Percentiles rank a stretch among this genome's conserved stretches.
phyloP scores from a whole-genome alignment of 2,797 vertebrate species.

The Tauraco hartlaubi region DNA sequence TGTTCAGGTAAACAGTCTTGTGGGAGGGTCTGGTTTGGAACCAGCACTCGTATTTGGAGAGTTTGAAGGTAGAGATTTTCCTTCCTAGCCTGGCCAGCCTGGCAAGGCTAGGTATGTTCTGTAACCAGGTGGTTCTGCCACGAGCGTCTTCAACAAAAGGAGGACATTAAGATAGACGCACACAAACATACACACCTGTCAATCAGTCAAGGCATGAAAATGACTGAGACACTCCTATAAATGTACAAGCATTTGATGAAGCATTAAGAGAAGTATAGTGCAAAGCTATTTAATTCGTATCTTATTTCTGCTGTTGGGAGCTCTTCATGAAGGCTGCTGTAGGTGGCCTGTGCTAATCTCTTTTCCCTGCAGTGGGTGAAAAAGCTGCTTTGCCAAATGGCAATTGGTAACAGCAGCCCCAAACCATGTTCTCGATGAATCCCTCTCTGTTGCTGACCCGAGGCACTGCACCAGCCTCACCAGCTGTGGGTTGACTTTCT shows the following conservation, averaged over 20 bases:
- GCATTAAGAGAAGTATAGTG: accelerated
- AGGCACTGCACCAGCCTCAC: not conserved
- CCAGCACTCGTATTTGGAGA: not conserved
- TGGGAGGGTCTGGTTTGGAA: not conserved
- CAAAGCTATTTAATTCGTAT: not conserved
- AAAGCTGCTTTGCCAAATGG: not conserved
- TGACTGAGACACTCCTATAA: not conserved
- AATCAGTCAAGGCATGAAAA: not conserved
- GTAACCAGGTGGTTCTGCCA: not conserved
- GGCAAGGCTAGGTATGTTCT: not conserved
- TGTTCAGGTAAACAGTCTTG: not conserved
- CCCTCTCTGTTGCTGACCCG: not conserved
- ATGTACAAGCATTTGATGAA: not conserved
- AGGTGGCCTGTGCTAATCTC: not conserved
- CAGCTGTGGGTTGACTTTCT: not conserved
- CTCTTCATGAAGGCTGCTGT: not conserved
- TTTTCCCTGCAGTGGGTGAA: not conserved
- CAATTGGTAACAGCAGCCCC: not conserved
- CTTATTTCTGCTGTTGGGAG: not conserved
- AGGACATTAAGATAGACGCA: not conserved
- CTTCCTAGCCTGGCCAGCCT: not conserved
- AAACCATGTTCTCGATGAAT: accelerated
- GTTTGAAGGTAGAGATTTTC: not conserved
- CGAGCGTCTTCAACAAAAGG: not conserved
- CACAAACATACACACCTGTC: accelerated